Evolutionary conservation across 1,140 invertebrate species (phyloP), one percentile per base, ranked within the genome.

Genomic region (Solenopsis fugax): DNA sequence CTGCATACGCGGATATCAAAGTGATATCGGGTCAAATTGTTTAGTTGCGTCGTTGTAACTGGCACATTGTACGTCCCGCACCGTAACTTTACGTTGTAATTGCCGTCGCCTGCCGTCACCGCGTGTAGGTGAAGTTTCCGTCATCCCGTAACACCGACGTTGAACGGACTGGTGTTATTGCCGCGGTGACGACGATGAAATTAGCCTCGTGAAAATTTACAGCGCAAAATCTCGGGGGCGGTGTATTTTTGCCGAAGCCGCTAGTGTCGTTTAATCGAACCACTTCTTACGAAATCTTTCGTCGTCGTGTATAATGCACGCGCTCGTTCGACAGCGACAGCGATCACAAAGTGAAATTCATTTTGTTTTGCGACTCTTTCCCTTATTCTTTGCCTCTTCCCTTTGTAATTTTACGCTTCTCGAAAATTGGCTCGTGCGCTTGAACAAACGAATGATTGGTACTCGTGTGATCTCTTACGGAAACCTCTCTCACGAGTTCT

Each of bases 61-160:
- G 54, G 41, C 86, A 72, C 52, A 75, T 50, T 75, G 69, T 73
- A 75, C 69, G 18, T 84, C 37, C 69, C 37, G 37, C 18, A n/a
- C 13, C 24, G 64, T 71, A 87, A 89, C 50, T 89, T 89, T 81
- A 45, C 72, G 21, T 54, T 48, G 75, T 86, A 89, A 89, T 89
- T 82, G 80, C 54, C 69, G 54, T 72, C 65, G 78, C 41, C 12
- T 24, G 62, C 52, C 56, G 60, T 41, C 73, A 58, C 37, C 58
- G 37, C 34, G 16, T 71, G 50, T 16, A 64, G 85, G 45, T 48
- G 50, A 87, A 88, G 81, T 78, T 80, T 72, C 71, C 41, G 58
- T 48, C 69, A 62, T 54, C 18, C 37, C n/a, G 56, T 80, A 58
- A 86, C 81, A 86, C 50, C 52, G 41, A 34, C 76, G 58, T 13